A percentile compares a stretch with the other conserved stretches of the same genome.
These are phyloP conservation scores for Cydia splendana DNA, from an alignment of 1,140 invertebrate species.

Conservation along the genomic window DNA sequence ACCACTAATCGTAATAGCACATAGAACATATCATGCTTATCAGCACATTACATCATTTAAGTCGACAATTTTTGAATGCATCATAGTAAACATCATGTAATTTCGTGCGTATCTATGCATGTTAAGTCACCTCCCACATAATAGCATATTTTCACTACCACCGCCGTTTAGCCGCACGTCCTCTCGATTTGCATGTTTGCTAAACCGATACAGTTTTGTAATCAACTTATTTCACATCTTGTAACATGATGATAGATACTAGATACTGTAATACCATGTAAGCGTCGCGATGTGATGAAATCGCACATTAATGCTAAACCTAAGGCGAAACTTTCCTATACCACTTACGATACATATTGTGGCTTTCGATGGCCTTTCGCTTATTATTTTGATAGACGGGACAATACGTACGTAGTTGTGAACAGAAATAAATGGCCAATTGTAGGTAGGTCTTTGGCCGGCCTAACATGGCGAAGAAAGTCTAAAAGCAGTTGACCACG, in stretches of 20 bases:
- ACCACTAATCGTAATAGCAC: not conserved
- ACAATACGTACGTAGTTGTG: constrained; percentile 19
- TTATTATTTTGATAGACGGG: constrained; percentile 31
- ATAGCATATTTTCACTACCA: constrained; percentile 22
- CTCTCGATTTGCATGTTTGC: constrained; percentile 25
- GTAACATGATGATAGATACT: constrained; percentile 10
- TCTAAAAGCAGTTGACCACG: constrained; percentile 57
- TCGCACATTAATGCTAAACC: constrained; percentile 6
- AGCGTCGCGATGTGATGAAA: constrained; percentile 6
- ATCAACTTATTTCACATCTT: constrained; percentile 24
- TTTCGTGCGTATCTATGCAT: constrained; percentile 10
- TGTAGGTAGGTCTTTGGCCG: constrained; percentile 56
- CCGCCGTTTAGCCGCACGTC: not conserved
- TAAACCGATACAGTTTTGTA: constrained; percentile 24
- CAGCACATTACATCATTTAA: not conserved
- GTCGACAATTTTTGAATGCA: constrained; percentile 11
- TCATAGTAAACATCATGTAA: constrained; percentile 15
- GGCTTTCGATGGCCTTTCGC: constrained; percentile 21
- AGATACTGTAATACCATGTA: constrained; percentile 13
- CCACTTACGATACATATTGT: constrained; percentile 26
- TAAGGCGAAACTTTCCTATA: constrained; percentile 15
- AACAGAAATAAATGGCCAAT: constrained; percentile 42
- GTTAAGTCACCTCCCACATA: constrained; percentile 20
- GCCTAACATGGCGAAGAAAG: constrained; percentile 72
- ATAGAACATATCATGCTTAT: not conserved